These are phyloP conservation scores for Drosophila lowei DNA, from an alignment of 1,140 invertebrate genomes.

Conservation along the genomic window DNA sequence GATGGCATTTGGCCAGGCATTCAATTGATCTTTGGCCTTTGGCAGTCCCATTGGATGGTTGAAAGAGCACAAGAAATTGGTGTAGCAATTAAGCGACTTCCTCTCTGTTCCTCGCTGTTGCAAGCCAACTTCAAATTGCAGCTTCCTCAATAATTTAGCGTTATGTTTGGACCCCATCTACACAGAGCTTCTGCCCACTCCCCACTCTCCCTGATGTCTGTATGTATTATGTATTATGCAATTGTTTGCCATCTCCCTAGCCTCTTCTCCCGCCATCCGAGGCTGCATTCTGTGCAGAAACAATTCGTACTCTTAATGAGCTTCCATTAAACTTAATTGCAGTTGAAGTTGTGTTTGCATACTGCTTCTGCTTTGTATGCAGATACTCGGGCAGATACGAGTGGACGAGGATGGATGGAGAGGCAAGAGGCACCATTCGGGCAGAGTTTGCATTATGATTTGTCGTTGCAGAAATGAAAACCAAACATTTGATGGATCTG, in stretches of 20 bases:
- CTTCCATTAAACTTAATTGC: conserved; percentile 81
- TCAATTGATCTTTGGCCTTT: conserved; percentile 43
- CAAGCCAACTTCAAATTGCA: conserved; percentile 31
- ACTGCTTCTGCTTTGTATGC: conserved; percentile 26
- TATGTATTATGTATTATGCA: conserved; percentile 52
- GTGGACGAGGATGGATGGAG: no score
- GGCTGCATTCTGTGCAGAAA: conserved; percentile 14
- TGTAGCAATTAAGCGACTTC: conserved; percentile 59
- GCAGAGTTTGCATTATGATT: conserved; percentile 15
- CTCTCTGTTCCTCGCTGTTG: conserved; percentile 23
- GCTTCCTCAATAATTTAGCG: conserved; percentile 54
- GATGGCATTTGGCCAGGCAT: conserved; percentile 33
- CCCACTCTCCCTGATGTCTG: no score
- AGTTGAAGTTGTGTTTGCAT: conserved; percentile 66
- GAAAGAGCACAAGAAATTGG: conserved; percentile 22
- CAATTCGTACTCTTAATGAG: conserved; percentile 76
- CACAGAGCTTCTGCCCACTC: conserved; percentile 4
- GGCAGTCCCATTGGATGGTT: not conserved
- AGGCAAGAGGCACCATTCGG: conserved; percentile 8
- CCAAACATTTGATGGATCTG: conserved; percentile 38
- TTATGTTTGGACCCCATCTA: conserved; percentile 15
- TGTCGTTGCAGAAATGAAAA: conserved; percentile 23
- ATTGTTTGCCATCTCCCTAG: conserved; percentile 47
- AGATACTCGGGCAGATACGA: conserved; percentile 13
- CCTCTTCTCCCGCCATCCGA: not conserved